Base-by-base conservation (phyloP, 2,113 vertebrate genomes). In the Tichodroma muraria region DNA sequence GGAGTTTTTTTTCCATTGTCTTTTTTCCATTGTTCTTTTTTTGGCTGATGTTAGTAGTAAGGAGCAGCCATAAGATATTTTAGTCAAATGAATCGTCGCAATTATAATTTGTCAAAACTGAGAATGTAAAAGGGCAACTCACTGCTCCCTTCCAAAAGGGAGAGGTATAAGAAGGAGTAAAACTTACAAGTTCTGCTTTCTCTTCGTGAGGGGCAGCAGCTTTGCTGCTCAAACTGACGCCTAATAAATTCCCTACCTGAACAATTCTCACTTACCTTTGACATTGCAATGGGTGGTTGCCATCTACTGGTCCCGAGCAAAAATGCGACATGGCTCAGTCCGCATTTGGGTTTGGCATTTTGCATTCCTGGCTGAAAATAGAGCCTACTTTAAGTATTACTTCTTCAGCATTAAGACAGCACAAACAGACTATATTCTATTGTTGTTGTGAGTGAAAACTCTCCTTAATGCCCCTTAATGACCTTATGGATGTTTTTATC, bases 251-350 rank as follows among this genome's bases (percentile, higher is more conserved):
- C 24, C n/a, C 42, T 17, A 72, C 59, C 63, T 49, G 66, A 88
- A 57, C 57, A 54, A 31, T 7, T 68, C 64, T 38, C 59, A 12
- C 56, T 77, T 93, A 65, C 68, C 63, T 91, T 73, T 80, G 85
- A 50, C 87, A 65, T 37, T 45, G 71, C 90, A 90, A 92, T 68
- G 77, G 65, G 25, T 86, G 95, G 82, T 96, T 97, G 97, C 97
- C 96, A 95, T 86, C 97, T 97, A 73, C 96, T 97, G 97, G 97
- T 84, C 79, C 78, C 20, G 54, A 89, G 71, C 18, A 92, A 80
- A 84, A 95, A 77, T 38, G 68, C 80, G 56, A 63, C n/a, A 20
- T 0, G 24, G 47, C 49, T 90, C 65, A 44, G 9, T 10, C 30
- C 4, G 6, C n/a, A 5, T 49, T 40, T 83, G 28, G 6, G 4